Evolutionary conservation across 1,140 invertebrate genomes (phyloP).

Genomic region (Euura saliciscinereae): DNA sequence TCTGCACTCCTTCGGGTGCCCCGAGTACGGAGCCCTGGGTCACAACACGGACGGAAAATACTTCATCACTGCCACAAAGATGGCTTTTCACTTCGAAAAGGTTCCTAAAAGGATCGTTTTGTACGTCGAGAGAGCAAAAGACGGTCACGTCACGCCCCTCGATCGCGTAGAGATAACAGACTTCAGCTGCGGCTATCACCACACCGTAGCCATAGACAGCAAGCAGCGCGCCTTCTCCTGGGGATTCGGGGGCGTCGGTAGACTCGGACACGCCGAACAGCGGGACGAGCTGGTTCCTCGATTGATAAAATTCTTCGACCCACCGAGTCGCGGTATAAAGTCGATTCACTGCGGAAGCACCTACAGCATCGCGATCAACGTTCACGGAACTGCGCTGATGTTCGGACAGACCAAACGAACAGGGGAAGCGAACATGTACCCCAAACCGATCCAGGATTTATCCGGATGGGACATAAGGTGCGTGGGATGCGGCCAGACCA

Average conservation of each 20-base stretch:
- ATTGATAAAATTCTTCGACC: constrained; percentile 88
- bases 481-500: constrained; percentile 80
- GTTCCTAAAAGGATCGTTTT: constrained; percentile 83
- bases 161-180: constrained; percentile 88
- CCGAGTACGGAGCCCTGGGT: constrained; percentile 90
- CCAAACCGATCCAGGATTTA: constrained; percentile 91
- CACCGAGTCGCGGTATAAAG: constrained; percentile 79
- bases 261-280: constrained; percentile 89
- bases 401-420: constrained; percentile 92
- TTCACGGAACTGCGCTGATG: constrained; percentile 79
- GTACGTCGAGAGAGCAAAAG: constrained; percentile 88
- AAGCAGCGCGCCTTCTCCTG: constrained; percentile 88
- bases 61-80: constrained; percentile 86
- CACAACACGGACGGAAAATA: constrained; percentile 95
- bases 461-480: constrained; percentile 88
- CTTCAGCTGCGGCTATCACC: constrained; percentile 89
- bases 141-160: constrained; percentile 82
- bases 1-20: constrained; percentile 89
- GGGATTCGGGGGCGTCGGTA: constrained; percentile 94
- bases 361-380: constrained; percentile 83
- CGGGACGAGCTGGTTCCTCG: constrained; percentile 91
- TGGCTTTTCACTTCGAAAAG: constrained; percentile 85
- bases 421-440: constrained; percentile 96
- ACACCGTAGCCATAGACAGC: constrained; percentile 87
- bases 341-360: constrained; percentile 84